Conservation (phyloP, 2,113 vertebrate species). For the Oreochromis spilurus region DNA sequence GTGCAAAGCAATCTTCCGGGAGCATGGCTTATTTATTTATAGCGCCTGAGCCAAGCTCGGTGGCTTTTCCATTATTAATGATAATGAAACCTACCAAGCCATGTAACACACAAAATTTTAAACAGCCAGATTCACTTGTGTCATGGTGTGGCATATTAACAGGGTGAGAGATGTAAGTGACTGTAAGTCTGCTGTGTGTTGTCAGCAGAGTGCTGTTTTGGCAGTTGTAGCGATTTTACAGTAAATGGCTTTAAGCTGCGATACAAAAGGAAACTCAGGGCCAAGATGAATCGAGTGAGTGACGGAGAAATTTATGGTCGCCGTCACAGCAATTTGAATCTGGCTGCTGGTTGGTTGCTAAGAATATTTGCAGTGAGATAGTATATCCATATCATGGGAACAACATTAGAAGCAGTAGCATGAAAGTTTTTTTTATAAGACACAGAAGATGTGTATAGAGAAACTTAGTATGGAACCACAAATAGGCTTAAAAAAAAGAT, state of each 20-base stretch:
- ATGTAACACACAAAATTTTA: conserved; percentile 29
- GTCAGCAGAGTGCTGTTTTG: conserved; percentile 2
- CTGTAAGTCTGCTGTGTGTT: not conserved
- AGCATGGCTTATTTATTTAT: conserved; percentile 60
- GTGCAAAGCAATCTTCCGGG: conserved; percentile 27
- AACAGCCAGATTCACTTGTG: conserved; percentile 22
- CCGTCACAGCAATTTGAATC: not conserved
- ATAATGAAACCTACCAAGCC: conserved; percentile 48
- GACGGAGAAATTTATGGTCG: not conserved
- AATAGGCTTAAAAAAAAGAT: not conserved
- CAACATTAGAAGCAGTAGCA: not conserved
- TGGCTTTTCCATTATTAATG: conserved; percentile 57
- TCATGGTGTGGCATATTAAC: conserved; percentile 32
- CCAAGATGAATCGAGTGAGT: not conserved
- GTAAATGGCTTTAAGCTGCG: not conserved
- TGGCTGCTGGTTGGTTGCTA: not conserved
- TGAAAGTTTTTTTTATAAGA: not conserved
- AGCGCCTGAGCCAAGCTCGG: conserved; percentile 48
- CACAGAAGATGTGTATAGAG: not conserved
- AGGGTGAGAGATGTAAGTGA: conserved; percentile 29
- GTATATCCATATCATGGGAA: not conserved
- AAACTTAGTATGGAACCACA: not conserved
- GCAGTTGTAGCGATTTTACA: not conserved
- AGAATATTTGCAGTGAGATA: conserved; percentile 1
- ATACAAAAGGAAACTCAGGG: not conserved